Percentiles rank a stretch among this genome's conserved stretches.
Evolutionary conservation across 2,113 vertebrate species (phyloP).

Genomic region (Apaloderma vittatum): DNA sequence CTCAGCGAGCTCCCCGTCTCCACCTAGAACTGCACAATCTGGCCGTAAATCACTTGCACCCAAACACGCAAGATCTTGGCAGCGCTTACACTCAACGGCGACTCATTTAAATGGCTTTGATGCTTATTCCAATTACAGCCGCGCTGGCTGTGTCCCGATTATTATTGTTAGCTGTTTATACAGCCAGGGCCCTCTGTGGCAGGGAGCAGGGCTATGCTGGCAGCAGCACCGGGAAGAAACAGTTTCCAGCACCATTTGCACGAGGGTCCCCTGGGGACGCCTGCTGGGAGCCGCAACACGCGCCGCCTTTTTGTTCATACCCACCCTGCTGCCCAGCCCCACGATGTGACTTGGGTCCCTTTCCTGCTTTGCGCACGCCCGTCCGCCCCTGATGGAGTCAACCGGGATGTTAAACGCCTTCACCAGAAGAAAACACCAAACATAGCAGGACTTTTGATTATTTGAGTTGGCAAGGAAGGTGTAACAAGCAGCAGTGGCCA

Average conservation of each 20-base stretch:
- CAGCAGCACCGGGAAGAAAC: neutral
- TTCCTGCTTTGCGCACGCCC: neutral
- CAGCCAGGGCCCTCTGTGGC: neutral
- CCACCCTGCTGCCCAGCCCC: neutral
- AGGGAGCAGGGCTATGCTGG: neutral
- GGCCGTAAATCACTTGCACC: neutral
- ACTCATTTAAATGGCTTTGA: neutral
- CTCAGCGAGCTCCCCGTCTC: neutral
- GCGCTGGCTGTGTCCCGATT: fast-evolving
- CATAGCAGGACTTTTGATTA: neutral
- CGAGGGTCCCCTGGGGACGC: neutral
- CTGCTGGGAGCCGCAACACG: neutral
- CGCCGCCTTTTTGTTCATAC: neutral
- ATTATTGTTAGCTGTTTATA: neutral
- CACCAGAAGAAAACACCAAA: neutral
- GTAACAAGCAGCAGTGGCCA: neutral
- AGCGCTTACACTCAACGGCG: fast-evolving
- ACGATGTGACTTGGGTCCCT: fast-evolving
- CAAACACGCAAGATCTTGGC: neutral
- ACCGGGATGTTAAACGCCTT: neutral
- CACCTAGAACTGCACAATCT: neutral
- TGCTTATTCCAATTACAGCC: conserved; percentile 4
- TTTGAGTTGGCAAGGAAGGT: conserved; percentile 44
- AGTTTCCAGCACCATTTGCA: neutral
- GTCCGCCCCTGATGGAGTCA: fast-evolving